A percentile compares a stretch with the other conserved stretches of the same genome.
Conservation (phyloP, 64 coral and sea anemone species). For the Dendronephthya gigantea region DNA sequence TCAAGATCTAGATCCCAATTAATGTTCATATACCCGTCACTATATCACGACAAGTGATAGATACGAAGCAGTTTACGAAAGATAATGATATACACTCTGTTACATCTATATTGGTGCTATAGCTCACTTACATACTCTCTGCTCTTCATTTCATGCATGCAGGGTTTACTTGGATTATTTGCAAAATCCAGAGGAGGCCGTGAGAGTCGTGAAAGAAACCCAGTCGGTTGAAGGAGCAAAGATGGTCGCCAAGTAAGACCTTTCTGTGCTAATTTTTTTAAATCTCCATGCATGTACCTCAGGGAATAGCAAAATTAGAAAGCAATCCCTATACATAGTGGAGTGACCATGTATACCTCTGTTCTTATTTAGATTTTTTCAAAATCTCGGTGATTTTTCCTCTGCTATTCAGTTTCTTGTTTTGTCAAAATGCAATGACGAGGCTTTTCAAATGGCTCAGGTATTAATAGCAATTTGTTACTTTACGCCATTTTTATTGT, state of each 20-base stretch:
- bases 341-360: no score
- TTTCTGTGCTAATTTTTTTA: background rate
- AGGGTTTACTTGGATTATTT: slow-evolving; percentile 88
- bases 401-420: slow-evolving; percentile 99
- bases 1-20: no score
- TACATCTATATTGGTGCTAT: no score
- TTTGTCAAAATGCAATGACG: slow-evolving; percentile 95
- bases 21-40: no score
- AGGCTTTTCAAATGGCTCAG: slow-evolving; percentile 99
- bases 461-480: slow-evolving; percentile 4
- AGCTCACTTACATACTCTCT: no score
- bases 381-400: slow-evolving; percentile 94
- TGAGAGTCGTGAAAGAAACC: slow-evolving; percentile 88
- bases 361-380: slow-evolving; percentile 68
- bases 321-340: no score
- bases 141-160: background rate
- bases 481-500: background rate
- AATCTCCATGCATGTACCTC: background rate
- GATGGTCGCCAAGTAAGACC: slow-evolving; percentile 78
- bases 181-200: slow-evolving; percentile 95
- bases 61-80: no score
- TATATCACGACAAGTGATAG: no score
- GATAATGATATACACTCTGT: no score
- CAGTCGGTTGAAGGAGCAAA: slow-evolving; percentile 93
- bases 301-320: no score